Evolutionary conservation across 2,888 invertebrate genomes (phyloP).

Genomic region (Mesochorus sp.): DNA sequence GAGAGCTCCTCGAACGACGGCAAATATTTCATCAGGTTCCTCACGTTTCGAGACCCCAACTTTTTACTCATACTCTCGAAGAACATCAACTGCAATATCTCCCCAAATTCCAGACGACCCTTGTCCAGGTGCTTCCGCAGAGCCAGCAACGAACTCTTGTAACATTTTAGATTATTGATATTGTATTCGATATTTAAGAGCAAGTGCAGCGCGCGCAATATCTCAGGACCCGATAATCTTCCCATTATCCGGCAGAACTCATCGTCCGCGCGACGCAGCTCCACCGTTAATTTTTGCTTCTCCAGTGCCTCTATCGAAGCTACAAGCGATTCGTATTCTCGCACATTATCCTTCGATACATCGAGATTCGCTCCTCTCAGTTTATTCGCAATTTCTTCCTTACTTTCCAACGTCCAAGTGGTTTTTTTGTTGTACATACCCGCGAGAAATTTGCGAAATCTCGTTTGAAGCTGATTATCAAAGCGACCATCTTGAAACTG

Average conservation of each 20-base stretch:
- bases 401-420: no score
- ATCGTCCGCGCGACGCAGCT: conserved; percentile 10
- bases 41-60: neutral
- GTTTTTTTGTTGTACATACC: neutral
- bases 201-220: conserved; percentile 53
- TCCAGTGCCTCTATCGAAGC: no score
- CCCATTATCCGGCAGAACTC: conserved; percentile 47
- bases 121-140: conserved; percentile 38
- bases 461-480: conserved; percentile 1
- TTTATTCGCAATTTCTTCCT: neutral
- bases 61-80: conserved; percentile 56
- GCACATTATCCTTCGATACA: no score
- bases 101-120: conserved; percentile 6
- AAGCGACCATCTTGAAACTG: neutral
- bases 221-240: conserved; percentile 44
- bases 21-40: conserved; percentile 44
- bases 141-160: conserved; percentile 48
- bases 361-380: neutral
- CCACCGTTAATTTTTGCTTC: neutral
- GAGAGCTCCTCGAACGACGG: conserved; percentile 56
- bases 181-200: conserved; percentile 28
- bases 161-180: conserved; percentile 32
- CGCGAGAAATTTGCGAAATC: conserved; percentile 33
- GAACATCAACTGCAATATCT: conserved; percentile 62
- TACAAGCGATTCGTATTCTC: neutral